Percentiles rank a stretch among this genome's conserved stretches.
Conservation (phyloP, 2,113 vertebrate genomes). For the cattle (Bos taurus) region DNA sequence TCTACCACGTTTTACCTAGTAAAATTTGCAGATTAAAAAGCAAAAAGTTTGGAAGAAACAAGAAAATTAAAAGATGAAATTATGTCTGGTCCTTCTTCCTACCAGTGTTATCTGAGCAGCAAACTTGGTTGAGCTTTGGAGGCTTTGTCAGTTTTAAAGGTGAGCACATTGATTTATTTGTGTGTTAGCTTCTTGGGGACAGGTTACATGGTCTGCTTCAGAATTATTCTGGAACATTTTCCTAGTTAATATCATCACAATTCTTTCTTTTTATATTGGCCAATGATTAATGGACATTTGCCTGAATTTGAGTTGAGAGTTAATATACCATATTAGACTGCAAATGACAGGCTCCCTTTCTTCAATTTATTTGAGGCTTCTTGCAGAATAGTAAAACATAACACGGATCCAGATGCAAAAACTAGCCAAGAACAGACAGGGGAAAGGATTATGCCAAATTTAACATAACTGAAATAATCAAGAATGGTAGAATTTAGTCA, state of each 20-base stretch:
- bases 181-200: neutral
- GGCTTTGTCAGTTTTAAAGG: neutral
- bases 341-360: neutral
- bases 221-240: conserved; percentile 14
- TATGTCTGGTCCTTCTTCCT: neutral
- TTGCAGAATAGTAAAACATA: neutral
- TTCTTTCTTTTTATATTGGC: conserved; percentile 11
- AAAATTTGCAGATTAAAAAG: conserved; percentile 7
- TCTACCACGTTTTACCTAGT: neutral
- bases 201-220: conserved; percentile 13
- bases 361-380: conserved; percentile 42
- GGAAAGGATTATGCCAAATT: conserved; percentile 33
- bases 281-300: conserved; percentile 18
- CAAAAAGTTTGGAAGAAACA: neutral
- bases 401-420: neutral
- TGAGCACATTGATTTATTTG: neutral
- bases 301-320: conserved; percentile 36
- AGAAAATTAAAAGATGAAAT: neutral
- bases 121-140: neutral
- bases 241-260: conserved; percentile 37
- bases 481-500: neutral
- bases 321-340: conserved; percentile 19
- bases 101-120: neutral
- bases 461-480: conserved; percentile 36
- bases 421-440: conserved; percentile 28